These are phyloP conservation scores for Ormyrus labotus DNA, from an alignment of 2,888 invertebrate genomes.

Conservation along the genomic window DNA sequence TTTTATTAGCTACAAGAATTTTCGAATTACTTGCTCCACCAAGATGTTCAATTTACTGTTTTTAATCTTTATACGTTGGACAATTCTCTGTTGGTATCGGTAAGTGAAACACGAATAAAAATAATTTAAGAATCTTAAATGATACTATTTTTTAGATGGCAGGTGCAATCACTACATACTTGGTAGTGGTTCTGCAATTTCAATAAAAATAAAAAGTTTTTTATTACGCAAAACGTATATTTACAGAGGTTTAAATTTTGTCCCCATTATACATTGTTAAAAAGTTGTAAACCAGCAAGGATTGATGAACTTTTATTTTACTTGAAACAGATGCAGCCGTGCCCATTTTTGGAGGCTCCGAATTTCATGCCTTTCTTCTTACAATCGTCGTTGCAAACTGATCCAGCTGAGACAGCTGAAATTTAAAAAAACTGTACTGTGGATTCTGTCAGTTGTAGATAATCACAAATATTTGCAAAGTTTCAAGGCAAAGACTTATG, in stretches of 20 bases:
- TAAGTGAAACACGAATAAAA: neutral
- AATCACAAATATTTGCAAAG: too few relatives aligned
- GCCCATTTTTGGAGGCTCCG: neutral
- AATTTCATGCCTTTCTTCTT: neutral
- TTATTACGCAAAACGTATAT: too few relatives aligned
- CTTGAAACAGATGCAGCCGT: neutral
- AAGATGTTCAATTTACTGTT: conserved; percentile 5
- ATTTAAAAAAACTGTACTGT: neutral
- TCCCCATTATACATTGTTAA: too few relatives aligned
- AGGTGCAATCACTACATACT: too few relatives aligned
- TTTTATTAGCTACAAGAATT: conserved; percentile 12
- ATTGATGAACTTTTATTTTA: neutral
- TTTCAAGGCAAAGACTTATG: too few relatives aligned
- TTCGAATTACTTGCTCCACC: conserved; percentile 3
- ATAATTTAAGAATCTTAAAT: too few relatives aligned
- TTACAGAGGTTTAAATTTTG: too few relatives aligned
- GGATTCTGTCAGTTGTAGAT: too few relatives aligned
- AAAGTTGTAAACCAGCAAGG: too few relatives aligned
- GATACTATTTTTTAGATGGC: too few relatives aligned
- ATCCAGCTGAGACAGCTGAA: neutral
- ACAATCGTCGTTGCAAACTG: neutral
- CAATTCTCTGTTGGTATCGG: conserved; percentile 8
- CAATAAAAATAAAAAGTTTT: too few relatives aligned
- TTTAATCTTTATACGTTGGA: conserved; percentile 6
- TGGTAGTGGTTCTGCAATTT: too few relatives aligned